phyloP scores from a whole-genome alignment of 2,113 vertebrate species.

The Oostethus manadensis region DNA sequence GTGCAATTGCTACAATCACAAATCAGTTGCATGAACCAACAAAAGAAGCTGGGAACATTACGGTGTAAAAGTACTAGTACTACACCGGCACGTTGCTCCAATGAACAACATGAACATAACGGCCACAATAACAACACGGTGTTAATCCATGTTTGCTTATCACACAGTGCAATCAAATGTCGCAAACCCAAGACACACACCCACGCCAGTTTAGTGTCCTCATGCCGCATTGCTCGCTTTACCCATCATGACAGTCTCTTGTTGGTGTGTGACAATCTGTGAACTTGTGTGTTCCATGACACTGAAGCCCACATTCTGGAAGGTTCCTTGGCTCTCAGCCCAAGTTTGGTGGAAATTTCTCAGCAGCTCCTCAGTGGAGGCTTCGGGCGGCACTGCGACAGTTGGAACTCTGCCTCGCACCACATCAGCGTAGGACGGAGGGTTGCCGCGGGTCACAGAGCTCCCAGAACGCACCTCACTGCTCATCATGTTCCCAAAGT shows the following conservation, averaged over 20 bases:
- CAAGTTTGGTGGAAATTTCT: constrained; percentile 83
- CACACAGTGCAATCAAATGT: constrained; percentile 18
- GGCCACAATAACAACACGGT: constrained; percentile 7
- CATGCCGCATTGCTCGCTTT: constrained; percentile 72
- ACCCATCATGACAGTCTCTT: constrained; percentile 79
- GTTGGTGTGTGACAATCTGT: constrained; percentile 73
- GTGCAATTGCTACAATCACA: constrained; percentile 10
- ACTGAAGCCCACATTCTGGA: constrained; percentile 77
- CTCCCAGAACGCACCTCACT: constrained; percentile 58
- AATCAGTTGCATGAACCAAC: constrained; percentile 23
- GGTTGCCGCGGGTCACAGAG: constrained; percentile 68
- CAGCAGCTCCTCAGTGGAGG: constrained; percentile 74
- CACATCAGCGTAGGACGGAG: constrained; percentile 88
- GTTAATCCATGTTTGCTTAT: constrained; percentile 14
- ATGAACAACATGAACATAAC: constrained; percentile 14
- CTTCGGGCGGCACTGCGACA: constrained; percentile 67
- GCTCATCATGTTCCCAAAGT: constrained; percentile 67
- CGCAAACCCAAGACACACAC: constrained; percentile 52
- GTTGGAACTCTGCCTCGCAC: constrained; percentile 73
- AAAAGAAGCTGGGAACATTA: constrained; percentile 25
- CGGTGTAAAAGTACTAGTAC: constrained; percentile 14
- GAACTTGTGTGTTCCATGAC: constrained; percentile 73
- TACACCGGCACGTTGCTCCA: background rate
- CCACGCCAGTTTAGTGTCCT: constrained; percentile 52
- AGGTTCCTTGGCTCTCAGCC: constrained; percentile 80